phyloP scores from a whole-genome alignment of 2,797 vertebrate genomes.

The Clarias fuscus region DNA sequence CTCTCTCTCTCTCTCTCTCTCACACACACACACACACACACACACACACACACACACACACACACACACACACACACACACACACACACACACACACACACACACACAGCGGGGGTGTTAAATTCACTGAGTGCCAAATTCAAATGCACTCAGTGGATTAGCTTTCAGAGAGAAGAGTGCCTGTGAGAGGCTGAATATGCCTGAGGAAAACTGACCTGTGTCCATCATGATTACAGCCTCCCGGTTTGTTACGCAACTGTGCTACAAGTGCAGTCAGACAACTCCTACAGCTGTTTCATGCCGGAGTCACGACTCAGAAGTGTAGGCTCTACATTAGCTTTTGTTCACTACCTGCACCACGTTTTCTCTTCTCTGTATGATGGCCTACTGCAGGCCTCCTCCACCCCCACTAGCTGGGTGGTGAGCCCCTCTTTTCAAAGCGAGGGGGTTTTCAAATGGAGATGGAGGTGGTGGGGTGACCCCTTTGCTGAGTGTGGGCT shows the following conservation, averaged over 20 bases:
- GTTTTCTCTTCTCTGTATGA: conserved; percentile 50
- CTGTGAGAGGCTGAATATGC: conserved; percentile 57
- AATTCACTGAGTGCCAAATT: conserved; percentile 58
- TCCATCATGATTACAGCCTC: conserved; percentile 58
- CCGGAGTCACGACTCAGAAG: conserved; percentile 76
- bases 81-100: conserved; percentile 25
- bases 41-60: conserved; percentile 22
- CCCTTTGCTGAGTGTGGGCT: conserved; percentile 48
- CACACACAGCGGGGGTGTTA: conserved; percentile 53
- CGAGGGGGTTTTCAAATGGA: conserved; percentile 55
- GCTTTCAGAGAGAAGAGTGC: conserved; percentile 53
- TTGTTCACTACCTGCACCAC: conserved; percentile 49
- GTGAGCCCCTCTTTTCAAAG: conserved; percentile 55
- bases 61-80: conserved; percentile 21
- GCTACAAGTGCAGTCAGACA: conserved; percentile 62
- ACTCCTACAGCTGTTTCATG: conserved; percentile 63
- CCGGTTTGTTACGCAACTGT: conserved; percentile 59
- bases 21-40: background rate
- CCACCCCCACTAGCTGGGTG: conserved; percentile 51
- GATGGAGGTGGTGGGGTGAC: conserved; percentile 55
- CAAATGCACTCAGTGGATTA: conserved; percentile 61
- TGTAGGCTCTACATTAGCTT: conserved; percentile 66
- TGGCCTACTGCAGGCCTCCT: conserved; percentile 51
- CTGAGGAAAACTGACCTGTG: conserved; percentile 57
- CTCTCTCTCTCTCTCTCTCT: too few species aligned